A percentile compares a stretch with the other conserved stretches of the same genome.
Conservation (phyloP, 2,113 vertebrate species). For the Hippocampus guttulatus region DNA sequence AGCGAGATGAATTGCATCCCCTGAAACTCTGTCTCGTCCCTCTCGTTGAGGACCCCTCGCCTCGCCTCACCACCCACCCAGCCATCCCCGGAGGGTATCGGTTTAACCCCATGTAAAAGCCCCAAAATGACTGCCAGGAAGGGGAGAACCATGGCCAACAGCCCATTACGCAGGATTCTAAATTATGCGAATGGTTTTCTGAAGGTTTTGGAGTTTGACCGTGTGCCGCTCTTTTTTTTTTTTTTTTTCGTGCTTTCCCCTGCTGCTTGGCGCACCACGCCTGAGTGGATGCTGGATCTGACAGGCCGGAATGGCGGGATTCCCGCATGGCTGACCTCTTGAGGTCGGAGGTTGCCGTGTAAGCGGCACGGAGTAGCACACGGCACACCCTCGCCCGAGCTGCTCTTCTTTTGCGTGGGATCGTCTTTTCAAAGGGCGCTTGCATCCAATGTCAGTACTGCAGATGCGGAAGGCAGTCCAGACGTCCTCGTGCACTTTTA, state of each 20-base stretch:
- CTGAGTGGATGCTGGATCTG: constrained; percentile 63
- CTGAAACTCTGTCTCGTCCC: constrained; percentile 32
- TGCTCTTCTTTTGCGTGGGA: not conserved
- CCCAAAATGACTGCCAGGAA: constrained; percentile 31
- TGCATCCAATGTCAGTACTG: not conserved
- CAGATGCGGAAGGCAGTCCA: not conserved
- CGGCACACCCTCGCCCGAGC: constrained; percentile 30
- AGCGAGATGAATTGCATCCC: constrained; percentile 68
- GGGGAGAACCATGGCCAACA: constrained; percentile 11
- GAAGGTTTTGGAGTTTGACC: constrained; percentile 32
- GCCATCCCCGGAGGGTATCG: constrained; percentile 48
- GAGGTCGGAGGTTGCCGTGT: constrained; percentile 52
- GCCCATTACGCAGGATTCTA: constrained; percentile 9
- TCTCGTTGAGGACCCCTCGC: constrained; percentile 21
- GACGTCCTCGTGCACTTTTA: not conserved
- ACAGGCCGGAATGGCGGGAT: constrained; percentile 61
- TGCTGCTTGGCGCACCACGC: constrained; percentile 23
- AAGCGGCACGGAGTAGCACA: not conserved
- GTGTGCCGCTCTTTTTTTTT: constrained; percentile 27
- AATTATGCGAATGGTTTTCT: constrained; percentile 46
- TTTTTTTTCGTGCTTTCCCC: not conserved
- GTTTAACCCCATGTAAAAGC: constrained; percentile 58
- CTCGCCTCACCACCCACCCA: constrained; percentile 17
- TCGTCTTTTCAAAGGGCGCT: not conserved
- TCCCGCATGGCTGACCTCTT: constrained; percentile 49